phyloP scores from a whole-genome alignment of 2,797 vertebrate species.

The Coregonus sp. region DNA sequence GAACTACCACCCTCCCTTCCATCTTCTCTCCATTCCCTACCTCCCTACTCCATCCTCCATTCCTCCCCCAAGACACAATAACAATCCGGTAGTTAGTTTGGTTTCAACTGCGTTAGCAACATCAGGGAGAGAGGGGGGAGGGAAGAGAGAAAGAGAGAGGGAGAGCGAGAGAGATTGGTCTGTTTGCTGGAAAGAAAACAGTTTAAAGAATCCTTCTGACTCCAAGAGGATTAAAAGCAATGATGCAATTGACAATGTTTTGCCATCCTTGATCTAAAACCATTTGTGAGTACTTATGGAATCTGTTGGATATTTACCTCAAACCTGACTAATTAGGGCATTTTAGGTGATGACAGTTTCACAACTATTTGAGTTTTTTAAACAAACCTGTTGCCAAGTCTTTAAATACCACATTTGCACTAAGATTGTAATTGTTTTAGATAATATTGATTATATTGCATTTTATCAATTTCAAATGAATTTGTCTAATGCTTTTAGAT shows the following conservation, averaged over 20 bases:
- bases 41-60: constrained; percentile 25
- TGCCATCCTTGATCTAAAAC: not conserved
- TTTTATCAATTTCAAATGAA: not conserved
- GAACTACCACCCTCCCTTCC: not conserved
- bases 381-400: not conserved
- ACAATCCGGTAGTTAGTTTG: constrained; percentile 3
- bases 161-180: not conserved
- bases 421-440: not conserved
- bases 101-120: constrained; percentile 8
- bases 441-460: not conserved
- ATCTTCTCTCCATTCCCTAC: constrained; percentile 23
- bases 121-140: not conserved
- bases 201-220: not conserved
- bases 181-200: not conserved
- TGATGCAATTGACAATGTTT: not conserved
- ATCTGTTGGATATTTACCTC: not conserved
- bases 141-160: not conserved
- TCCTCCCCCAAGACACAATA: constrained; percentile 50
- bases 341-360: not conserved
- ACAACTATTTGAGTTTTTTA: not conserved
- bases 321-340: not conserved
- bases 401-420: not conserved
- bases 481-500: not conserved
- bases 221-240: not conserved
- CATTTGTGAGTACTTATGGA: not conserved